Evolutionary conservation across 2,113 vertebrate species (phyloP).

Genomic region (Antechinus stuartii): DNA sequence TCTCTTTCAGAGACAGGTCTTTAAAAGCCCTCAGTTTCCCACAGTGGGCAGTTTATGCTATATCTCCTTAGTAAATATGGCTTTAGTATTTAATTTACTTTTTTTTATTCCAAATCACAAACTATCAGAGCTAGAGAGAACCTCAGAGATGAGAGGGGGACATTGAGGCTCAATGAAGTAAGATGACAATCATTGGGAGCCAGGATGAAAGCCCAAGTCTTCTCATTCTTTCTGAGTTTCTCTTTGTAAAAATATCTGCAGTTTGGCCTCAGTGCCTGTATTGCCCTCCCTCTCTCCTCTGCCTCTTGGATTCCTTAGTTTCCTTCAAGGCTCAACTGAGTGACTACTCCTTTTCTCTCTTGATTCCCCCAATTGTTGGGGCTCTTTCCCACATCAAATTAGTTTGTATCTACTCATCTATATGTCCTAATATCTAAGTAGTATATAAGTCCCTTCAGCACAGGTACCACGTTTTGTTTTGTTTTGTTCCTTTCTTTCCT

Average conservation of each 20-base stretch:
- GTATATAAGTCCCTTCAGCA: background rate
- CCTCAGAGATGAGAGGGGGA: background rate
- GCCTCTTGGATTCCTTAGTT: background rate
- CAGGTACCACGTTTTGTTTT: background rate
- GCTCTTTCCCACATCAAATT: background rate
- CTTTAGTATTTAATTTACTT: background rate
- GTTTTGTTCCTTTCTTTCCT: background rate
- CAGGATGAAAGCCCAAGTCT: background rate
- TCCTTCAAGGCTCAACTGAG: background rate
- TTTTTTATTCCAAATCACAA: background rate
- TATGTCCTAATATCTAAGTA: background rate
- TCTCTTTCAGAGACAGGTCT: background rate
- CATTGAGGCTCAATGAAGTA: background rate
- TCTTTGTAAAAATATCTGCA: background rate
- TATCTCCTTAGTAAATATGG: background rate
- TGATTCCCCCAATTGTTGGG: background rate
- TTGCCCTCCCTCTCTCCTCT: background rate
- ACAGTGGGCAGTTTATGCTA: background rate
- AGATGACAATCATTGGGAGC: background rate
- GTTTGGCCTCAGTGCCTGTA: background rate
- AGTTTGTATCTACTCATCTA: background rate
- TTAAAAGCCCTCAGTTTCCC: background rate
- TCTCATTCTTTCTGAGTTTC: background rate
- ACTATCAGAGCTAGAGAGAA: background rate
- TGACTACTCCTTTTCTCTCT: background rate